Evolutionary conservation across 2,797 vertebrate genomes (phyloP).

Genomic region (Gymnocypris eckloni): DNA sequence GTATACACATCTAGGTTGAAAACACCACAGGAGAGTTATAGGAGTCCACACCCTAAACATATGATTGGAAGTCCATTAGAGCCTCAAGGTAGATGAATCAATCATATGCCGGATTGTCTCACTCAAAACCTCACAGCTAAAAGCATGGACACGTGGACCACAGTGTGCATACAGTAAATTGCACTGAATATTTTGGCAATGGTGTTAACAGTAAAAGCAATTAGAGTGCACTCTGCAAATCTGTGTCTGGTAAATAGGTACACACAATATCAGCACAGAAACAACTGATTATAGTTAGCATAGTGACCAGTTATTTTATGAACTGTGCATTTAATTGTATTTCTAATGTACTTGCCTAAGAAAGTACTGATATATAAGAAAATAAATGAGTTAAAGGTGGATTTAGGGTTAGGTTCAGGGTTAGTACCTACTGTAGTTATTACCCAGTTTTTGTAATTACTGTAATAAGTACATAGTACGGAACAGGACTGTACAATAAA

Average conservation of each 20-base stretch:
- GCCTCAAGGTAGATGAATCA: slow-evolving; percentile 40
- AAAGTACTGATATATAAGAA: background rate
- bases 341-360: background rate
- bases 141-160: slow-evolving; percentile 35
- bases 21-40: slow-evolving; percentile 7
- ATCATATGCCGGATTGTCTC: slow-evolving; percentile 22
- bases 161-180: slow-evolving; percentile 11
- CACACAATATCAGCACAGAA: background rate
- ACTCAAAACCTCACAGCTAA: slow-evolving; percentile 36
- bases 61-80: slow-evolving; percentile 43
- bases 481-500: background rate
- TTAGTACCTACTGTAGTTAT: background rate
- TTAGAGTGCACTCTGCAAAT: background rate
- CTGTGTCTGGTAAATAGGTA: slow-evolving; percentile 12
- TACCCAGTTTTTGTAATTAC: background rate
- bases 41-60: background rate
- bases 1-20: slow-evolving; percentile 6
- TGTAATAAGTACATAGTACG: background rate
- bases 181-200: slow-evolving; percentile 16
- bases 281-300: background rate
- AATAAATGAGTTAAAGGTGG: background rate
- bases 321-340: background rate
- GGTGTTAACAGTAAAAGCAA: slow-evolving; percentile 32
- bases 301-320: background rate
- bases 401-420: background rate